Evolutionary conservation across 2,888 invertebrate genomes (phyloP), one percentile per base, ranked within the genome.

Genomic region (Itoplectis maculator): DNA sequence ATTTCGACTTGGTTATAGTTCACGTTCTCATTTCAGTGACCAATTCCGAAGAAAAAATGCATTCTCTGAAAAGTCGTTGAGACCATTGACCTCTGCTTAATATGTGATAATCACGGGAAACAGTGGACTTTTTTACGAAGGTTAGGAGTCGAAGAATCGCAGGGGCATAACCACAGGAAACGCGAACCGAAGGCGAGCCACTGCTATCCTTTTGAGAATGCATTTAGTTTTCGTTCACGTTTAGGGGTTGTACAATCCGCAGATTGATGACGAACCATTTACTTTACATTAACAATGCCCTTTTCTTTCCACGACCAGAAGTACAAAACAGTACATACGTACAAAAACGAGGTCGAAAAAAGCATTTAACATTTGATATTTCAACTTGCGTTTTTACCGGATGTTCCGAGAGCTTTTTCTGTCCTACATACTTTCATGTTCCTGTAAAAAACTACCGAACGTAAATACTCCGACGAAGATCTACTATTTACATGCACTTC

Each of bases 281-380:
- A 54, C 23, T 29, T 54, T 23, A 20, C 29, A 54, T 23, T 54
- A 23, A n/a, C 23, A 49, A 49, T 49, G 49, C 15, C 49, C 49
- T 49, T 49, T 49, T 23, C 11, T 23, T 54, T 54, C 23, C 13
- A 23, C 11, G 4, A 3, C 20, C 29, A 35, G n/a, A 61, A 6
- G 0, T 61, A 40, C 61, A 15, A 37, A 35, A 13, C n/a, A n/a
- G n/a, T n/a, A n/a, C n/a, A n/a, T n/a, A n/a, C n/a, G n/a, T n/a
- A n/a, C n/a, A 37, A 35, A 59, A 37, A 15, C 15, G 7, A 37
- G 35, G 37, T 29, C n/a, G 59, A n/a, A 35, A 59, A 15, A 59
- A 37, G 7, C 7, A 15, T 37, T n/a, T 1, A 0, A 59, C 15
- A 35, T n/a, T 15, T 37, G 37, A 59, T 0, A n/a, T 7, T 37